Evolutionary conservation across 2,113 vertebrate genomes (phyloP).

Genomic region (Megaceryle torquata): DNA sequence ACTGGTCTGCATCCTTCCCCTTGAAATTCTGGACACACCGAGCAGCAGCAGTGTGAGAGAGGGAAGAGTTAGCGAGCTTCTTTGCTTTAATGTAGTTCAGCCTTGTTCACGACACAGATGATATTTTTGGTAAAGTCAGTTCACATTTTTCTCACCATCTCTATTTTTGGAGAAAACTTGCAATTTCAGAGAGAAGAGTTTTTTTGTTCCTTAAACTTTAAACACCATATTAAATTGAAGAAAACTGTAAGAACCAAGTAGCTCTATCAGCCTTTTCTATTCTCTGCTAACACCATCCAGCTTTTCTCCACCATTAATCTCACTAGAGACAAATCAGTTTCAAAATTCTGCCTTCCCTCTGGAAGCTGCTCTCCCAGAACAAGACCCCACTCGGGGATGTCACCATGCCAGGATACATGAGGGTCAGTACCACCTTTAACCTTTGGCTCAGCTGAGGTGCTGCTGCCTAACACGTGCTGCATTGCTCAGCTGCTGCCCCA

Average conservation of each 20-base stretch:
- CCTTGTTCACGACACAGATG: not conserved
- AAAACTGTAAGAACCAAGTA: not conserved
- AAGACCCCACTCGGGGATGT: not conserved
- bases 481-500: not conserved
- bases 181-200: not conserved
- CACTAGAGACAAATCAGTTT: not conserved
- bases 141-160: conserved; percentile 31
- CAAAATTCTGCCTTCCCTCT: not conserved
- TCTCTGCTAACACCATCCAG: not conserved
- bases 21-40: not conserved
- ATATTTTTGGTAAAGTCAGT: conserved; percentile 30
- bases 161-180: conserved; percentile 44
- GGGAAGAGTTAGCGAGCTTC: not conserved
- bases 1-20: not conserved
- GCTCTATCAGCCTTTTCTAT: not conserved
- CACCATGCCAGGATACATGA: not conserved
- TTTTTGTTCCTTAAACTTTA: not conserved
- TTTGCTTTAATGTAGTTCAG: not conserved
- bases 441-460: not conserved
- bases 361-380: not conserved
- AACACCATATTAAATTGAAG: not conserved
- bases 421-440: not conserved
- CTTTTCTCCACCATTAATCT: not conserved
- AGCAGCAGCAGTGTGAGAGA: not conserved
- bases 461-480: not conserved